Conservation (phyloP, 2,888 invertebrate genomes). For the Stenotaenia linearis region DNA sequence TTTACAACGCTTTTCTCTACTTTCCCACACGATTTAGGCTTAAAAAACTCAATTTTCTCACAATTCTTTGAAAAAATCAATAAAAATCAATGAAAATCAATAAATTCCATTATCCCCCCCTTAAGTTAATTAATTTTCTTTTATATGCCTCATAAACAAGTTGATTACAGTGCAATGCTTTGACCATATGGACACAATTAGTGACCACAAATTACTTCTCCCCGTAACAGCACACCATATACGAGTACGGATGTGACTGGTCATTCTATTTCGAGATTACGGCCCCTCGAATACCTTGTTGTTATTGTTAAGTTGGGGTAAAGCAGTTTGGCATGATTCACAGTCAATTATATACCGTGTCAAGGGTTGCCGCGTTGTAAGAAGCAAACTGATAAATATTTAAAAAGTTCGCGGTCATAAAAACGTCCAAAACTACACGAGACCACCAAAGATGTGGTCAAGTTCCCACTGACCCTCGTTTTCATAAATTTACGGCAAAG, state of each 20-base stretch:
- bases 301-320: background rate
- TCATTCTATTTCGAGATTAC: background rate
- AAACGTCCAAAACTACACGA: background rate
- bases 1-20: too few species aligned
- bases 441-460: slow-evolving; percentile 12
- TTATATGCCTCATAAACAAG: background rate
- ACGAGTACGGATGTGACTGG: background rate
- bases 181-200: slow-evolving; percentile 4
- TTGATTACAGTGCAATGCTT: background rate
- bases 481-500: background rate
- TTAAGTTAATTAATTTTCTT: too few species aligned
- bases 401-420: background rate
- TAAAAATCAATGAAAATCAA: too few species aligned
- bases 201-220: background rate
- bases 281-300: background rate
- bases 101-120: too few species aligned
- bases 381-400: background rate
- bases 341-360: background rate
- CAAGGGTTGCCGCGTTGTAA: background rate
- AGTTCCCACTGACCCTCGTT: background rate
- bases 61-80: too few species aligned
- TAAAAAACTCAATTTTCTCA: too few species aligned
- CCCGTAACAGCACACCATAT: background rate
- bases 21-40: too few species aligned
- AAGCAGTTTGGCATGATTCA: background rate